Evolutionary conservation across 2,888 invertebrate species (phyloP).

Genomic region (Drosophila antonietae): DNA sequence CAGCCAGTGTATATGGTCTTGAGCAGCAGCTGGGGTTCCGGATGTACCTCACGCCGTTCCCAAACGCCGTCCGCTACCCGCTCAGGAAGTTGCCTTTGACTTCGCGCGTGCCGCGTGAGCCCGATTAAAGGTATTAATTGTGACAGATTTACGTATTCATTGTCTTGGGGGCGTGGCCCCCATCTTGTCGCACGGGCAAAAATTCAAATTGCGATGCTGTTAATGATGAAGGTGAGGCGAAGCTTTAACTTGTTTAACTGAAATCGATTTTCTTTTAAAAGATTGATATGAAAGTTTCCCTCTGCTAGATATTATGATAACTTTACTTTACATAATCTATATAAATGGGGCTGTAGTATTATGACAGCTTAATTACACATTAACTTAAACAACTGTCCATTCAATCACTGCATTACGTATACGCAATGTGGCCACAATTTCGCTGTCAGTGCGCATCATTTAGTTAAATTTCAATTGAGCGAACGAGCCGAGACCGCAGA

Average conservation of each 20-base stretch:
- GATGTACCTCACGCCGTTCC: background rate
- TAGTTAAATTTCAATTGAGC: slow-evolving; percentile 18
- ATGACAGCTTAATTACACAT: slow-evolving; percentile 4
- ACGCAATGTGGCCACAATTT: slow-evolving; percentile 27
- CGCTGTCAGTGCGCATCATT: slow-evolving; percentile 16
- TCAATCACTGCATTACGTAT: slow-evolving; percentile 10
- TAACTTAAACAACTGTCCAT: background rate
- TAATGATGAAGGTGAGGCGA: slow-evolving; percentile 41
- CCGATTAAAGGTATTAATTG: slow-evolving; percentile 71
- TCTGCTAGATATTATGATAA: too few relatives aligned
- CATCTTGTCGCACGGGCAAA: background rate
- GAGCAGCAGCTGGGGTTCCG: slow-evolving; percentile 25
- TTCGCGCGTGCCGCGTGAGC: slow-evolving; percentile 44
- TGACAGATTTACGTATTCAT: slow-evolving; percentile 72
- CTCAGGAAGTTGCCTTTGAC: slow-evolving; percentile 27
- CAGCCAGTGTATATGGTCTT: slow-evolving; percentile 55
- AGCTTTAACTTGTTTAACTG: slow-evolving; percentile 36
- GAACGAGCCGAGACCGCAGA: slow-evolving; percentile 2
- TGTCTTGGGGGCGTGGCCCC: slow-evolving; percentile 32
- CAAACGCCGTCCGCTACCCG: background rate
- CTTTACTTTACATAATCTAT: background rate
- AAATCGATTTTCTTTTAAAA: slow-evolving; percentile 16
- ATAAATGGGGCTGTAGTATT: background rate
- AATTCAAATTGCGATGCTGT: slow-evolving; percentile 19
- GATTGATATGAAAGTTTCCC: background rate